Base-by-base conservation (phyloP, 2,113 vertebrate species). In the Oncorhynchus clarkii region DNA sequence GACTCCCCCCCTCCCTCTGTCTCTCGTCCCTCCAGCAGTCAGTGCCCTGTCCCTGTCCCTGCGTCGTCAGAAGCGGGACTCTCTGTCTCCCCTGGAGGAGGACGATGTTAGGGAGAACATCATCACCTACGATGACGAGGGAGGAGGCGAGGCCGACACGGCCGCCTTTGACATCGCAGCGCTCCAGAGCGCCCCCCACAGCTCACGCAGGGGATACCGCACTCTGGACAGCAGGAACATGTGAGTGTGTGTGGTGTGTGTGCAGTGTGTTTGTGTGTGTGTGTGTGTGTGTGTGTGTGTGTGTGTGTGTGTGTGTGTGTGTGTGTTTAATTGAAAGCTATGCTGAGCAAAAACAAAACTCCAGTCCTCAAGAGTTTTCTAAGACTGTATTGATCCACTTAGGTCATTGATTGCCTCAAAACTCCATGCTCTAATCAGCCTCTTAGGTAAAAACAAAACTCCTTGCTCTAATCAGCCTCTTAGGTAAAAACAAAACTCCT, bases 141-240 rank as follows among this genome's bases (percentile, higher is more conserved):
- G 96, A 0, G 96, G 96, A 0, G 96, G 96, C 0, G 96, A 97
- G 77, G 95, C 96, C 6, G 96, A 97, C 92, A 97, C 96, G 0
- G 95, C 96, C 7, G 96, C 96, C 74, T 97, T 97, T n/a, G 96
- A 97, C 91, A 96, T 97, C 64, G 88, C 94, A 0, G 95, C 96
- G 0, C 92, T 97, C 60, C 95, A 96, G 89, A 95, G 94, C 49
- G 93, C 95, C 82, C 64, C 90, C 2, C 93, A 93, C 84, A 91
- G 90, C 70, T 86, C 90, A 0, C 91, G 89, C 70, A 84, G 86
- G 1, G 89, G 92, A 31, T 94, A 94, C 57, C 90, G 93, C 78
- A 94, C 93, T 0, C 86, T 94, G 39, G 92, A 94, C 92, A 94
- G 92, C 90, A 89, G 92, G 84, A 94, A 93, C 70, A 71, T 94